A percentile compares a stretch with the other conserved stretches of the same genome.
Evolutionary conservation across 1,140 invertebrate genomes (phyloP).

Genomic region (Drosophila biarmipes): DNA sequence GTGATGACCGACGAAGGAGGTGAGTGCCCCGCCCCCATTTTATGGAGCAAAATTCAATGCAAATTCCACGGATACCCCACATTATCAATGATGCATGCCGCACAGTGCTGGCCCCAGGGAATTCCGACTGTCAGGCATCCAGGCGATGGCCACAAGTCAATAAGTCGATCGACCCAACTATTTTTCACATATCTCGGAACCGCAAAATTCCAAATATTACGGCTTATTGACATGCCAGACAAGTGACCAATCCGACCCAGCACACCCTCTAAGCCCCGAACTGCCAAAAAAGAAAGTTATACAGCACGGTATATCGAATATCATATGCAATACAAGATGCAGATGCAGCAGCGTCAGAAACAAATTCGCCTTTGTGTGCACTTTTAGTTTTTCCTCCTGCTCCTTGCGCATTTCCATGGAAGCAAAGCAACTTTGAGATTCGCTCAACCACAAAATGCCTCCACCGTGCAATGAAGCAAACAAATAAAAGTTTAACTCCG

Average conservation of each 20-base stretch:
- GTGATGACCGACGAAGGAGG: conserved; percentile 93
- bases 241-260: conserved; percentile 30
- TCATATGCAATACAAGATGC: conserved; percentile 29
- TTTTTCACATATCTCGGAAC: conserved; percentile 39
- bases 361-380: conserved; percentile 56
- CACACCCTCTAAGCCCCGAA: background rate
- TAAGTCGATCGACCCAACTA: conserved; percentile 38
- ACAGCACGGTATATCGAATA: conserved; percentile 14
- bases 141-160: conserved; percentile 37
- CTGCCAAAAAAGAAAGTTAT: conserved; percentile 6
- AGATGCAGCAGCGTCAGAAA: conserved; percentile 39
- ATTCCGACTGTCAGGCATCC: conserved; percentile 28
- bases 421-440: conserved; percentile 59
- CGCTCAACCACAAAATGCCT: conserved; percentile 77
- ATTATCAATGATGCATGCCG: conserved; percentile 48
- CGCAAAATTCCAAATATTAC: conserved; percentile 41
- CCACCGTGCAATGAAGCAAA: conserved; percentile 75
- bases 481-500: conserved; percentile 76
- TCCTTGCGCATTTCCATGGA: conserved; percentile 7
- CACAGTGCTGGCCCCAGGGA: conserved; percentile 22
- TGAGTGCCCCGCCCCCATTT: conserved; percentile 84
- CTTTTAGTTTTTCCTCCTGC: conserved; percentile 30
- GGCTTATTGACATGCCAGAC: conserved; percentile 55
- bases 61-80: conserved; percentile 10
- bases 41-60: conserved; percentile 11